Evolutionary conservation across 2,797 vertebrate genomes (phyloP).

Genomic region (Emydoidea blandingii): DNA sequence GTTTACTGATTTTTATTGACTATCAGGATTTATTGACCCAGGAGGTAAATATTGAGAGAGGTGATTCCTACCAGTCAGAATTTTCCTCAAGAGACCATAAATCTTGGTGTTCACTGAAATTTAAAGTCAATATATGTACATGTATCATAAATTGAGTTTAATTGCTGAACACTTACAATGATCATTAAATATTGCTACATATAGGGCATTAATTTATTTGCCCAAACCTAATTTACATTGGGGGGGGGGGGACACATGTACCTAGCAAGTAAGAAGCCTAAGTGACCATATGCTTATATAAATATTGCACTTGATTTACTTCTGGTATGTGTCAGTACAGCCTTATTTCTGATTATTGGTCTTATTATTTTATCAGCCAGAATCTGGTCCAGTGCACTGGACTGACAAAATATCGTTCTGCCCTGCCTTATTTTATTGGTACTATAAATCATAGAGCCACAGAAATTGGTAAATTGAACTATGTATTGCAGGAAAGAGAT

Average conservation of each 20-base stretch:
- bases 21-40: conserved; percentile 43
- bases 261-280: not conserved
- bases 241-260: not conserved
- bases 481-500: not conserved
- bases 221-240: not conserved
- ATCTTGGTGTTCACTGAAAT: conserved; percentile 5
- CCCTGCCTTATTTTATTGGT: conserved; percentile 16
- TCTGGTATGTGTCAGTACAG: not conserved
- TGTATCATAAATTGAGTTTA: not conserved
- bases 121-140: not conserved
- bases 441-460: not conserved
- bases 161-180: accelerated
- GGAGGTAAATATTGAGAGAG: not conserved
- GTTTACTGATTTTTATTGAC: conserved; percentile 47
- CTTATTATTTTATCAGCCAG: not conserved
- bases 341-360: not conserved
- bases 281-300: not conserved
- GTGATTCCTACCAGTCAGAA: not conserved
- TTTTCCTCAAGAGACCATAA: not conserved
- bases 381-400: not conserved
- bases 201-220: not conserved
- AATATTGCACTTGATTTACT: not conserved
- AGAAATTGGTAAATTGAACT: not conserved
- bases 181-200: accelerated
- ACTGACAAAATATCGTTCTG: not conserved